phyloP scores from a whole-genome alignment of 2,888 invertebrate species.

The Aporophyla lueneburgensis region DNA sequence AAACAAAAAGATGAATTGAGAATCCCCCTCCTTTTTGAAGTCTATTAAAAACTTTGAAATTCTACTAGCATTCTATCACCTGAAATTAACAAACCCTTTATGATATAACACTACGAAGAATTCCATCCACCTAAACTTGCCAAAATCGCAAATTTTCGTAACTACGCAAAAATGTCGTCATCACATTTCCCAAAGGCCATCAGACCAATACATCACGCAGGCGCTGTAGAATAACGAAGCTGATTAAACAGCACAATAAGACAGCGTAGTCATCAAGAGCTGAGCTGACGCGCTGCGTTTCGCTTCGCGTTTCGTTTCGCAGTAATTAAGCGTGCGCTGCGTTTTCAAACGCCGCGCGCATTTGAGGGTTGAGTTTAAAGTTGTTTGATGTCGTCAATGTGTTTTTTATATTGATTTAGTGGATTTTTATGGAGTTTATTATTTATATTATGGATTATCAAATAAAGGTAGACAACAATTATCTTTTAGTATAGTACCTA shows the following conservation, averaged over 20 bases:
- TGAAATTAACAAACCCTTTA: not conserved
- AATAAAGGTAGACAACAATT: no score
- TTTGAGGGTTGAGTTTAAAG: slow-evolving; percentile 49
- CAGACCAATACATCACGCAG: slow-evolving; percentile 28
- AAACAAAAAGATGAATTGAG: no score
- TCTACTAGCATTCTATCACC: not conserved
- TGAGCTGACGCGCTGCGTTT: slow-evolving; percentile 55
- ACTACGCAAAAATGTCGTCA: slow-evolving; percentile 21
- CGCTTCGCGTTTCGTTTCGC: slow-evolving; percentile 61
- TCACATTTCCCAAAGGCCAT: slow-evolving; percentile 31
- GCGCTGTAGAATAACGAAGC: slow-evolving; percentile 52
- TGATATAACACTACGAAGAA: not conserved
- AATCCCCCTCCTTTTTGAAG: no score
- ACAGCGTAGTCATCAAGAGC: slow-evolving; percentile 64
- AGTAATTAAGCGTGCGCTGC: slow-evolving; percentile 82
- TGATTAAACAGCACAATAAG: slow-evolving; percentile 68
- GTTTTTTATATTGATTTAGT: slow-evolving; percentile 12
- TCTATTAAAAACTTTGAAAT: no score
- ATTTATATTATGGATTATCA: not conserved
- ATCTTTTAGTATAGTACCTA: not conserved
- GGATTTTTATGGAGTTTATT: not conserved
- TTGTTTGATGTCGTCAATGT: slow-evolving; percentile 38
- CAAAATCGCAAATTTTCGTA: not conserved
- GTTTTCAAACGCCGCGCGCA: slow-evolving; percentile 64
- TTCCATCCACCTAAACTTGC: no score